Evolutionary conservation across 2,797 vertebrate genomes (phyloP).

Genomic region (Parotocinclus haroldoi): DNA sequence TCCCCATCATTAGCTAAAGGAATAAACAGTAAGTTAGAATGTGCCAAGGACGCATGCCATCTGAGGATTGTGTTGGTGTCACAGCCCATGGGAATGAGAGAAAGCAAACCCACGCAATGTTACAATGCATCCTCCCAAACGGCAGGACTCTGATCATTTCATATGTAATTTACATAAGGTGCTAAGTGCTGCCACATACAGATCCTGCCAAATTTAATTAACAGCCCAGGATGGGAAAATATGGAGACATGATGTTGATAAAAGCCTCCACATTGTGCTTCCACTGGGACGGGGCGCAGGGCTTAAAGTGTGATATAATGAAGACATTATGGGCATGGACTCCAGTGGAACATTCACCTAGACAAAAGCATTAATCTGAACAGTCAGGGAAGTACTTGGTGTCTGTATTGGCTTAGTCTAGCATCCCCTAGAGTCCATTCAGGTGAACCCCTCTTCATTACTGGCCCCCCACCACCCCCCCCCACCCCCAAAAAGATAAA

Average conservation of each 20-base stretch:
- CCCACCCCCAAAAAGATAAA: no score
- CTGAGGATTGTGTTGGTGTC: constrained; percentile 23
- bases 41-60: constrained; percentile 18
- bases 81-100: constrained; percentile 25
- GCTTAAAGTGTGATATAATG: constrained; percentile 27
- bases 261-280: neutral
- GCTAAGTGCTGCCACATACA: constrained; percentile 47
- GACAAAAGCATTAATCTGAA: constrained; percentile 56
- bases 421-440: constrained; percentile 58
- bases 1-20: neutral
- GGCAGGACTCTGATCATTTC: constrained; percentile 40
- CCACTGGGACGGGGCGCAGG: neutral
- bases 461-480: no score
- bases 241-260: constrained; percentile 18
- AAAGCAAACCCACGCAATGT: constrained; percentile 21
- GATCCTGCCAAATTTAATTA: constrained; percentile 37
- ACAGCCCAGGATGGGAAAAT: constrained; percentile 38
- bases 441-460: constrained; percentile 53
- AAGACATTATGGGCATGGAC: constrained; percentile 51
- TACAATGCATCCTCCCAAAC: constrained; percentile 34
- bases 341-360: constrained; percentile 61
- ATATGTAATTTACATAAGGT: constrained; percentile 44
- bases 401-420: constrained; percentile 55
- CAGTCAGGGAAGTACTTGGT: constrained; percentile 57
- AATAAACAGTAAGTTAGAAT: constrained; percentile 4